Base-by-base conservation (phyloP, 2,797 vertebrate genomes). In the Otolemur crassicaudatus region DNA sequence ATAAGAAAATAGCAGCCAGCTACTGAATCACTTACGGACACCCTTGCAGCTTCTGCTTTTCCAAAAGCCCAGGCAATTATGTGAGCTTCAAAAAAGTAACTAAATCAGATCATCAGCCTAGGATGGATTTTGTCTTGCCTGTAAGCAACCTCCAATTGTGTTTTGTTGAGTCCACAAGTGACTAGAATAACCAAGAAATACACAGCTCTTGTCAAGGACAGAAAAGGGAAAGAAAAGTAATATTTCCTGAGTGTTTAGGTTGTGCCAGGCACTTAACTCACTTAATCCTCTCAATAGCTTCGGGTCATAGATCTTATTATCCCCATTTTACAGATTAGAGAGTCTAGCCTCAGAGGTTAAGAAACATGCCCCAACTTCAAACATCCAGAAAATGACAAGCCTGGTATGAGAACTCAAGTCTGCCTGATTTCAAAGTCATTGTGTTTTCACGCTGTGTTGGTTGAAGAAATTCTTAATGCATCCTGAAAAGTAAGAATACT, bases 271-370 rank as follows among this genome's bases (percentile, higher is more conserved):
- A 84, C 87, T 98, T 94, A 93, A 87, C 93, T 96, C 72, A 34
- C 93, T 87, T 97, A 98, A 97, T 96, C 96, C 96, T 97, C 95
- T 97, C 91, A 91, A 87, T 95, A 91, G 93, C 93, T 97, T 95
- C 96, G 87, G 83, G 88, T 96, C 1, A 0, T 81, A 93, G 96
- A 96, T 87, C 91, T 95, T 95, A 93, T 97, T 98, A 97, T 95
- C 93, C 96, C 97, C 97, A 97, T 98, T 97, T 97, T 97, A 97
- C 95, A 97, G 96, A 97, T 97, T 97, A 97, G 63, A 83, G 85
- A 93, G 73, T 94, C 65, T 87, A 96, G 76, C 83, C 46, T 87
- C 77, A 65, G 76, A 97, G 91, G 92, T 95, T 95, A 97, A 93
- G 86, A 97, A 91, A 93, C 67, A 72, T 85, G 58, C 80, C 67